Conservation (phyloP, 2,113 vertebrate genomes). For the Etheostoma spectabile region DNA sequence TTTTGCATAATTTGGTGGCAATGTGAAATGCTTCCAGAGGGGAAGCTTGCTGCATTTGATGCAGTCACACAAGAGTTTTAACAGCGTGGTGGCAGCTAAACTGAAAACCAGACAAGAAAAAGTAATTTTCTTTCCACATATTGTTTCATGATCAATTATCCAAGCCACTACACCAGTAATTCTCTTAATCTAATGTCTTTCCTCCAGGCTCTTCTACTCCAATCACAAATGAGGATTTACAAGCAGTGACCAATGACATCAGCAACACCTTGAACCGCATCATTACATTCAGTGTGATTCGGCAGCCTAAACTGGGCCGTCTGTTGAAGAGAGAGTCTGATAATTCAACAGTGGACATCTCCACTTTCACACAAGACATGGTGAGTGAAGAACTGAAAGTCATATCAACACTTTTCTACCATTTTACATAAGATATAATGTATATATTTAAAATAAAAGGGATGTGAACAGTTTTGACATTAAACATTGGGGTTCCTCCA, state of each 20-base stretch:
- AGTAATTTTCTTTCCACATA: background rate
- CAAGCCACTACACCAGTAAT: background rate
- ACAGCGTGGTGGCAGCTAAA: conserved; percentile 20
- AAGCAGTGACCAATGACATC: conserved; percentile 88
- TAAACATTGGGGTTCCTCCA: background rate
- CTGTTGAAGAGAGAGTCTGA: conserved; percentile 81
- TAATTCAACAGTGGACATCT: conserved; percentile 83
- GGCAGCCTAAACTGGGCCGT: conserved; percentile 86
- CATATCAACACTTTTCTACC: background rate
- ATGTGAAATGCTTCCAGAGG: conserved; percentile 37
- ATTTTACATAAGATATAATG: background rate
- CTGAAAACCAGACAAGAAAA: conserved; percentile 9
- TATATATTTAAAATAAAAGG: background rate
- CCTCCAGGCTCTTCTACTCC: conserved; percentile 83
- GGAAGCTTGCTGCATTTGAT: conserved; percentile 18
- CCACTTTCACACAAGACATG: conserved; percentile 90
- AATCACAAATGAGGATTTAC: conserved; percentile 86
- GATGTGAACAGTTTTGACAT: conserved; percentile 6
- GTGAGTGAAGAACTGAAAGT: conserved; percentile 78
- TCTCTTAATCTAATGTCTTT: background rate
- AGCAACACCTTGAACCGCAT: conserved; percentile 83
- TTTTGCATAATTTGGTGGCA: conserved; percentile 51
- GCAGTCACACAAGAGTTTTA: conserved; percentile 16
- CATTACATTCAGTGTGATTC: conserved; percentile 84
- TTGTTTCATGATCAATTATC: conserved; percentile 20